Evolutionary conservation across 2,888 invertebrate species (phyloP).

Genomic region (Eubasilissa splendida): DNA sequence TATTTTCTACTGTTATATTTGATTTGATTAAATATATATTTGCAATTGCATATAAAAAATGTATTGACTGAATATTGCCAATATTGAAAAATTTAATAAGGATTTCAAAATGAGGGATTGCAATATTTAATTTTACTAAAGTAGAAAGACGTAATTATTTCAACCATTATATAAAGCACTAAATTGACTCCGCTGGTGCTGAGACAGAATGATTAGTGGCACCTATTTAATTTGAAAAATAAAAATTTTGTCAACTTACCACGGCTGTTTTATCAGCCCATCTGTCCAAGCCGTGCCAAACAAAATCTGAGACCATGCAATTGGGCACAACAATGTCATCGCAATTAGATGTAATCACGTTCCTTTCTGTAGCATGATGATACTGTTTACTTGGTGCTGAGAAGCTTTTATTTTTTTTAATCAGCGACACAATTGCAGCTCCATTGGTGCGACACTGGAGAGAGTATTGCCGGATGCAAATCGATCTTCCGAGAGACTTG

Average conservation of each 20-base stretch:
- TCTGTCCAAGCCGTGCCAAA: conserved; percentile 77
- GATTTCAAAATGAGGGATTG: too few relatives aligned
- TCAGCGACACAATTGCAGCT: conserved; percentile 11
- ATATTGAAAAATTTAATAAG: too few relatives aligned
- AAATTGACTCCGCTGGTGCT: too few relatives aligned
- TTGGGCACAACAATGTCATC: conserved; percentile 69
- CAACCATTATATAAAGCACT: too few relatives aligned
- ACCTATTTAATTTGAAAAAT: too few relatives aligned
- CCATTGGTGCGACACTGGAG: conserved; percentile 25
- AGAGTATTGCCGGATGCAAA: conserved; percentile 32
- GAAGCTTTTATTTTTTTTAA: conserved; percentile 12
- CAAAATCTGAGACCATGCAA: conserved; percentile 73
- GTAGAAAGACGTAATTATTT: too few relatives aligned
- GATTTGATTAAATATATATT: too few relatives aligned
- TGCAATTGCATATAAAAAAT: too few relatives aligned
- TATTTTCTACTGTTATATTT: too few relatives aligned
- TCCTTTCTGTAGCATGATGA: conserved; percentile 60
- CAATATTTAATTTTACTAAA: too few relatives aligned
- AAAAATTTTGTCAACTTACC: conserved; percentile 68
- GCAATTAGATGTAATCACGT: conserved; percentile 69
- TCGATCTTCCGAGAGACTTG: conserved; percentile 21
- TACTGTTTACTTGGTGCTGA: conserved; percentile 34
- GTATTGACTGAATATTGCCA: too few relatives aligned
- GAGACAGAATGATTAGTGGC: too few relatives aligned
- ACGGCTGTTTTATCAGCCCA: conserved; percentile 80